These are phyloP conservation scores for Montifringilla adamsi DNA, from an alignment of 2,113 vertebrate species.

Conservation along the genomic window DNA sequence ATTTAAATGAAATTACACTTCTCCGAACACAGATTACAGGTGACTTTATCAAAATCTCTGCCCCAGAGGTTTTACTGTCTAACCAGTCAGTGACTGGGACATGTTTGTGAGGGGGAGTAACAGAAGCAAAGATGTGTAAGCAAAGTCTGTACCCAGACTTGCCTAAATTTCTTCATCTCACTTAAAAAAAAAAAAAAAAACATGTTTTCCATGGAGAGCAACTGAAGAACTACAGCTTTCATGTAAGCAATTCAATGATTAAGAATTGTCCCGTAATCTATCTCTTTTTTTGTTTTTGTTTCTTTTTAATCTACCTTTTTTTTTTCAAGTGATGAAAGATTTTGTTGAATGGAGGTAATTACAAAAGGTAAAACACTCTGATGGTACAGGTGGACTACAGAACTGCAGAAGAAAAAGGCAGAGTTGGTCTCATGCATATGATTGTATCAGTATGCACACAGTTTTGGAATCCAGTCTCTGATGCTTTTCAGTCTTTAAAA, in stretches of 20 bases:
- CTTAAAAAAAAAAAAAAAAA: neutral
- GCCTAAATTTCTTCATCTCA: neutral
- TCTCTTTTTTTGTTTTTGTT: neutral
- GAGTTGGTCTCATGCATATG: neutral
- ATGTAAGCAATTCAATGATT: neutral
- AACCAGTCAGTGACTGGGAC: neutral
- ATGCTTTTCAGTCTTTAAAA: neutral
- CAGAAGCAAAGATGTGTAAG: neutral
- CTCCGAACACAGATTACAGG: neutral
- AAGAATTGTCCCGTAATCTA: neutral
- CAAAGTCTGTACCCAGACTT: neutral
- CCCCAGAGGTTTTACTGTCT: neutral
- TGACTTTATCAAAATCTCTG: neutral
- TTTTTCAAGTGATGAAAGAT: neutral
- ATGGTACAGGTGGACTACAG: neutral
- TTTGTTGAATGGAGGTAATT: neutral
- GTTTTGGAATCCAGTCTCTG: neutral
- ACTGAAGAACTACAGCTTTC: neutral
- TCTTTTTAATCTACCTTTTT: neutral
- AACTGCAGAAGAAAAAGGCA: neutral
- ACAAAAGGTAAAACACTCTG: neutral
- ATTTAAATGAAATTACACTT: neutral
- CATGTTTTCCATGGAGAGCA: neutral
- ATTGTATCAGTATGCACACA: neutral
- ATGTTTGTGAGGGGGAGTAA: accelerated